These are phyloP conservation scores for Monochamus saltuarius DNA, from an alignment of 1,140 invertebrate genomes.

Conservation along the genomic window DNA sequence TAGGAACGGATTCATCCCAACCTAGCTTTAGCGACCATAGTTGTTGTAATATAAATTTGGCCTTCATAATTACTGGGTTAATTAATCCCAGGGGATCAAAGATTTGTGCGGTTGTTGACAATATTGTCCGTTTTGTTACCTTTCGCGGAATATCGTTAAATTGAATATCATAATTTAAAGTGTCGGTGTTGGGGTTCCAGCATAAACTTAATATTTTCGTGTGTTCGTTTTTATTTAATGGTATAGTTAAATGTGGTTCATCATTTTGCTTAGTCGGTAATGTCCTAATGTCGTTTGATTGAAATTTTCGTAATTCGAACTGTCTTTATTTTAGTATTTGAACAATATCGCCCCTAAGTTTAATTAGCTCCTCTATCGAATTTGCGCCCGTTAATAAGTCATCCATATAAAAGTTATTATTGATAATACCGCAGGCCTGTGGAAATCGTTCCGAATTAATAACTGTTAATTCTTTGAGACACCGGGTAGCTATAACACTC, in stretches of 20 bases:
- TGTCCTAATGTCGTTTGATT: too few relatives aligned
- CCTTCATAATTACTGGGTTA: conserved; percentile 47
- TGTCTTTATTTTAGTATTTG: too few relatives aligned
- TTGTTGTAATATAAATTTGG: conserved; percentile 54
- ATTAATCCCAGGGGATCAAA: conserved; percentile 52
- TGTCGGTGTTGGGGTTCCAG: conserved; percentile 13
- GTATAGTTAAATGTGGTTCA: too few relatives aligned
- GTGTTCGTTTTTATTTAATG: too few relatives aligned
- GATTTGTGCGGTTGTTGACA: conserved; percentile 33
- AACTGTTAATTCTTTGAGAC: neutral
- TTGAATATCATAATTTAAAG: neutral
- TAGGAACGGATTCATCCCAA: conserved; percentile 28
- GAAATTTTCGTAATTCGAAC: too few relatives aligned
- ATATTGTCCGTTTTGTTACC: conserved; percentile 28
- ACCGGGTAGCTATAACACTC: conserved; percentile 11
- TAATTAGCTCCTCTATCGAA: too few relatives aligned
- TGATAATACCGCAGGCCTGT: too few relatives aligned
- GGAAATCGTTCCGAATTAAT: too few relatives aligned
- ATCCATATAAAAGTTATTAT: too few relatives aligned
- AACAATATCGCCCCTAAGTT: too few relatives aligned
- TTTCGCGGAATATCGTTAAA: neutral
- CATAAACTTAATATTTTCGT: conserved; percentile 17
- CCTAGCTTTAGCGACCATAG: conserved; percentile 42
- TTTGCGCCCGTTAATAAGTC: too few relatives aligned
- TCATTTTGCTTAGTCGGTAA: too few relatives aligned